These are phyloP conservation scores for Hecatera dysodea DNA, from an alignment of 2,888 invertebrate species.

Conservation along the genomic window DNA sequence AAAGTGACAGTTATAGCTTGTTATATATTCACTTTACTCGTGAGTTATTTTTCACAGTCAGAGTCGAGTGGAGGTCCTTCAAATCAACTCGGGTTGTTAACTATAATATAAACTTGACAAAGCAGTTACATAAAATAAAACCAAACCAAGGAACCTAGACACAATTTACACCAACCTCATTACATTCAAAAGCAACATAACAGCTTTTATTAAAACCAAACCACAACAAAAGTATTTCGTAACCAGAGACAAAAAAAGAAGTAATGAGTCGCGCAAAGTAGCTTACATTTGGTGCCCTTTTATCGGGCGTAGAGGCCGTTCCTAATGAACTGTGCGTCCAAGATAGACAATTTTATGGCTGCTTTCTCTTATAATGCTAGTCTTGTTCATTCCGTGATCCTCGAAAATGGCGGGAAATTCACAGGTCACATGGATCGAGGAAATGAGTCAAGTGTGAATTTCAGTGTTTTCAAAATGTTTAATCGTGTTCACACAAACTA, in stretches of 20 bases:
- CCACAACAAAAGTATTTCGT: conserved; percentile 55
- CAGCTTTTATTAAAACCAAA: conserved; percentile 43
- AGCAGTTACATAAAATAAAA: neutral
- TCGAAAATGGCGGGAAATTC: conserved; percentile 23
- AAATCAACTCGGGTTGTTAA: neutral
- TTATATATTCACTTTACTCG: neutral
- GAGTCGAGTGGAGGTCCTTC: neutral
- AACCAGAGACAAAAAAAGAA: conserved; percentile 55
- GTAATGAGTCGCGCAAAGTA: conserved; percentile 72
- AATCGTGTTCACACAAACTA: too few species aligned
- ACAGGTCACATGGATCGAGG: conserved; percentile 14
- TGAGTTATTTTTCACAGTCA: too few species aligned
- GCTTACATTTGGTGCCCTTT: conserved; percentile 72
- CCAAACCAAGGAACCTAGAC: neutral
- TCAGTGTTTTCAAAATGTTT: conserved; percentile 27
- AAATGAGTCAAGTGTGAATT: conserved; percentile 19
- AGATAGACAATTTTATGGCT: conserved; percentile 77
- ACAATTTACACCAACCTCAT: conserved; percentile 23
- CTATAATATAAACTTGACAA: neutral
- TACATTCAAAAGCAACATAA: conserved; percentile 47
- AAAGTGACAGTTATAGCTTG: neutral
- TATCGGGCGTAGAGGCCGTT: conserved; percentile 66
- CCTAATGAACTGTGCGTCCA: conserved; percentile 78
- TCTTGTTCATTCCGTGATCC: conserved; percentile 44
- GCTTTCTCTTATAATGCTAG: conserved; percentile 51